Conservation (phyloP, 2,113 vertebrate genomes). For the Paramisgurnus dabryanus region DNA sequence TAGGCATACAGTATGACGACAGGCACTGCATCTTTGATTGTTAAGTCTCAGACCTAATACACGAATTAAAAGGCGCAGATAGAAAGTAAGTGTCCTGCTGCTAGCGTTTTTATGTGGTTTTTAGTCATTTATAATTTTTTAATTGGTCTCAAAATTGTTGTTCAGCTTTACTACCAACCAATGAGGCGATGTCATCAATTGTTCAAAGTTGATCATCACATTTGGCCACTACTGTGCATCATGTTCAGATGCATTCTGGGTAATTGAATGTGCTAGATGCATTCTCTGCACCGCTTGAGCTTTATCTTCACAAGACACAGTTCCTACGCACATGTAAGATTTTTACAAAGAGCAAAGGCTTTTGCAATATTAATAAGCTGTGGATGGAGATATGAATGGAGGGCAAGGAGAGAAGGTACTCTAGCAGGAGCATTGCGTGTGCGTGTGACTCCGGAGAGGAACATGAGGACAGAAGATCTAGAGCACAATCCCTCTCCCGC, state of each 20-base stretch:
- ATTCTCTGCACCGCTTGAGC: background rate
- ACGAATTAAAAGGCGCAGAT: too few relatives aligned
- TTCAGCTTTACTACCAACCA: too few relatives aligned
- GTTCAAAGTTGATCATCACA: too few relatives aligned
- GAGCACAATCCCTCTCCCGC: background rate
- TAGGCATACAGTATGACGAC: too few relatives aligned
- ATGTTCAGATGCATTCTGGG: background rate
- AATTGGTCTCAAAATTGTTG: too few relatives aligned
- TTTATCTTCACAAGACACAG: background rate
- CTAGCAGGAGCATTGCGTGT: background rate
- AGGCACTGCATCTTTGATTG: too few relatives aligned
- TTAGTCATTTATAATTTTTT: too few relatives aligned
- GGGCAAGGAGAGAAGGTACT: background rate
- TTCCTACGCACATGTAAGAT: background rate
- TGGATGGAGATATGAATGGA: background rate
- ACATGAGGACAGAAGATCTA: constrained; percentile 3
- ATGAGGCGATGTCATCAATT: too few relatives aligned
- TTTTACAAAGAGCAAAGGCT: constrained; percentile 16
- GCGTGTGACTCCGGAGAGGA: background rate
- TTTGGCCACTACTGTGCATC: too few relatives aligned
- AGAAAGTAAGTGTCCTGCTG: too few relatives aligned
- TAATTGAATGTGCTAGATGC: background rate
- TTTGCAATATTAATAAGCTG: constrained; percentile 30
- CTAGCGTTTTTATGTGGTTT: too few relatives aligned
- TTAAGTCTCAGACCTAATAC: too few relatives aligned